phyloP scores from a whole-genome alignment of 2,113 vertebrate genomes.

The Guaruba guarouba region DNA sequence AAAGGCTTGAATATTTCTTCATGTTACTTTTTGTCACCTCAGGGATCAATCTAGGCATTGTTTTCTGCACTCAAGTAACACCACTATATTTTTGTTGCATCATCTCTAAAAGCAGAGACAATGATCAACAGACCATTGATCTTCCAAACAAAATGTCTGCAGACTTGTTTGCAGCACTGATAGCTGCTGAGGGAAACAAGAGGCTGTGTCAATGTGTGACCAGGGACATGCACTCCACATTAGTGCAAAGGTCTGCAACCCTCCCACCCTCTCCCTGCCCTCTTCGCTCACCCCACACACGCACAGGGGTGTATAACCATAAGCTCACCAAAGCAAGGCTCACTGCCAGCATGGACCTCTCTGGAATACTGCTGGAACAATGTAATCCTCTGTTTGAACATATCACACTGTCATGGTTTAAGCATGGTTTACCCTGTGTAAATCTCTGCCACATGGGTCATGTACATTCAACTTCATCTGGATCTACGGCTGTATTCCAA shows the following conservation, averaged over 20 bases:
- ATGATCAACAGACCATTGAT: not conserved
- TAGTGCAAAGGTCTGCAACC: not conserved
- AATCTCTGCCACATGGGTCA: not conserved
- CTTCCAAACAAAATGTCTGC: not conserved
- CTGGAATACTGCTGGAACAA: not conserved
- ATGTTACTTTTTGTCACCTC: not conserved
- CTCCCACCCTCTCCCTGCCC: not conserved
- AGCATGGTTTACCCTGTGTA: not conserved
- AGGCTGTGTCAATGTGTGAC: not conserved
- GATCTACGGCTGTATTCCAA: not conserved
- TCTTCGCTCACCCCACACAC: fast-evolving
- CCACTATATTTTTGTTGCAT: not conserved
- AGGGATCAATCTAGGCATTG: too few relatives aligned
- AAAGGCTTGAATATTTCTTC: not conserved
- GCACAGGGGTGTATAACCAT: not conserved
- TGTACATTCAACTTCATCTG: not conserved
- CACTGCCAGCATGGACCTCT: not conserved
- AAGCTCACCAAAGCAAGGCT: not conserved
- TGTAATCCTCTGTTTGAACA: not conserved
- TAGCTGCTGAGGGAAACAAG: fast-evolving
- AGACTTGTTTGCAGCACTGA: not conserved
- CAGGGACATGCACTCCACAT: not conserved
- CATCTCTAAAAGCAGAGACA: not conserved
- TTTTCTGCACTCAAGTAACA: not conserved
- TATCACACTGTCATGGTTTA: not conserved